A percentile compares a stretch with the other conserved stretches of the same genome.
Conservation (phyloP, 2,888 invertebrate genomes). For the Caenorhabditis sinica region DNA sequence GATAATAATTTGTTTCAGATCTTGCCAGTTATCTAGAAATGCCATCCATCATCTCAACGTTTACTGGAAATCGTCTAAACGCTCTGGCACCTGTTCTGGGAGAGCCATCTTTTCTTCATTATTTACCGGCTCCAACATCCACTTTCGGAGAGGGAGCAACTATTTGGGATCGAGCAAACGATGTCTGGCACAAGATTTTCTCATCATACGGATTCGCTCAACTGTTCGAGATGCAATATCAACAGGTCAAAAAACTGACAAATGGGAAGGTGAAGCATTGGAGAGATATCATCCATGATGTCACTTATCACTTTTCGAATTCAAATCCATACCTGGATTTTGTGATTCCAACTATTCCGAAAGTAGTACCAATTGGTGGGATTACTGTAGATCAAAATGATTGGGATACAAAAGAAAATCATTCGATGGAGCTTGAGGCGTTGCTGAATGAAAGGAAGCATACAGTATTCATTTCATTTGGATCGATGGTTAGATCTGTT, state of each 20-base stretch:
- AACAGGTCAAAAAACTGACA: constrained; percentile 20
- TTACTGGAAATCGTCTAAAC: constrained; percentile 46
- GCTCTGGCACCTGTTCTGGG: constrained; percentile 42
- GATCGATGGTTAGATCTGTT: constrained; percentile 53
- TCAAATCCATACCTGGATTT: constrained; percentile 67
- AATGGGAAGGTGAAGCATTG: constrained; percentile 53
- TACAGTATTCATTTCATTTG: constrained; percentile 58
- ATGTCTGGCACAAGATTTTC: constrained; percentile 52
- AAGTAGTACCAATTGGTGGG: constrained; percentile 66
- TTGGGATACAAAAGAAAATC: constrained; percentile 17
- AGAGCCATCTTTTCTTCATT: constrained; percentile 54
- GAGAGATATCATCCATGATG: constrained; percentile 55
- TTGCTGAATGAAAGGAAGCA: constrained; percentile 20
- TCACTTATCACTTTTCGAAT: constrained; percentile 63
- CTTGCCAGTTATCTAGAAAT: constrained; percentile 51
- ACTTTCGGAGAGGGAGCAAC: constrained; percentile 22
- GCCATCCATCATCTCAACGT: constrained; percentile 37
- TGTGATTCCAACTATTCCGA: constrained; percentile 58
- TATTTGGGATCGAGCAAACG: constrained; percentile 43
- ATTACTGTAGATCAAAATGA: constrained; percentile 53
- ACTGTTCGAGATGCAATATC: constrained; percentile 47
- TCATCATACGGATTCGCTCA: constrained; percentile 25
- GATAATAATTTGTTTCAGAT: constrained; percentile 28
- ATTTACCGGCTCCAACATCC: constrained; percentile 45
- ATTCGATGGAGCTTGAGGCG: constrained; percentile 26